Percentiles rank a stretch among this genome's conserved stretches.
These are phyloP conservation scores for Neodiprion virginianus DNA, from an alignment of 1,140 invertebrate genomes.

Conservation along the genomic window DNA sequence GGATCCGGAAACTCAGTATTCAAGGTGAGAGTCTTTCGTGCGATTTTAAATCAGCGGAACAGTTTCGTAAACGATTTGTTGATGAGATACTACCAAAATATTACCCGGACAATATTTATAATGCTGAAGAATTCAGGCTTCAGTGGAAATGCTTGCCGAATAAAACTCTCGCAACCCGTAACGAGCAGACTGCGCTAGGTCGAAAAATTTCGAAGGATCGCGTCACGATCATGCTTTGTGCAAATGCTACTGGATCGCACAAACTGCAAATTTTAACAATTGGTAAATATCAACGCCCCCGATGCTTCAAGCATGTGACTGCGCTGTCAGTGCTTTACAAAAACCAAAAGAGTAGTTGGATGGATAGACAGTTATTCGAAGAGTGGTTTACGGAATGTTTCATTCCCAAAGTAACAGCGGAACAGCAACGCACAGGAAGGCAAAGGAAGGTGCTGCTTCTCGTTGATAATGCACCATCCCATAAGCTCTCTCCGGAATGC, in stretches of 20 bases:
- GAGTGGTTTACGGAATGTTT: slow-evolving; percentile 50
- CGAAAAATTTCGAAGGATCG: slow-evolving; percentile 46
- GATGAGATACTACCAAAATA: slow-evolving; percentile 27
- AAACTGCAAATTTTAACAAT: slow-evolving; percentile 46
- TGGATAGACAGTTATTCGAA: slow-evolving; percentile 37
- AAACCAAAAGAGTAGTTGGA: slow-evolving; percentile 36
- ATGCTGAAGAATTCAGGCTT: slow-evolving; percentile 45
- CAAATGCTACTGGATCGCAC: slow-evolving; percentile 48
- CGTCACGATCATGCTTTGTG: slow-evolving; percentile 49
- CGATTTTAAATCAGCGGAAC: slow-evolving; percentile 22
- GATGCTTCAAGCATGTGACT: slow-evolving; percentile 38
- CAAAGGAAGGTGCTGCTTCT: slow-evolving; percentile 22
- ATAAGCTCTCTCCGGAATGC: slow-evolving; percentile 23
- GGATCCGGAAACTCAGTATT: slow-evolving; percentile 24
- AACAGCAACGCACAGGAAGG: slow-evolving; percentile 30
- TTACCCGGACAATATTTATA: slow-evolving; percentile 48
- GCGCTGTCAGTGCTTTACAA: slow-evolving; percentile 40
- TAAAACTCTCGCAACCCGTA: slow-evolving; percentile 39
- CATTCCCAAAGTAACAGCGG: slow-evolving; percentile 43
- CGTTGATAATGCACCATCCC: slow-evolving; percentile 30
- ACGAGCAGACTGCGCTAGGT: slow-evolving; percentile 38
- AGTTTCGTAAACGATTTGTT: slow-evolving; percentile 21
- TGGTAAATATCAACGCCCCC: slow-evolving; percentile 46
- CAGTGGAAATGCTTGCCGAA: slow-evolving; percentile 45
- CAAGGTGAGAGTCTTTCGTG: slow-evolving; percentile 23